Conservation (phyloP, 1,140 invertebrate genomes). For the Conus betulinus region DNA sequence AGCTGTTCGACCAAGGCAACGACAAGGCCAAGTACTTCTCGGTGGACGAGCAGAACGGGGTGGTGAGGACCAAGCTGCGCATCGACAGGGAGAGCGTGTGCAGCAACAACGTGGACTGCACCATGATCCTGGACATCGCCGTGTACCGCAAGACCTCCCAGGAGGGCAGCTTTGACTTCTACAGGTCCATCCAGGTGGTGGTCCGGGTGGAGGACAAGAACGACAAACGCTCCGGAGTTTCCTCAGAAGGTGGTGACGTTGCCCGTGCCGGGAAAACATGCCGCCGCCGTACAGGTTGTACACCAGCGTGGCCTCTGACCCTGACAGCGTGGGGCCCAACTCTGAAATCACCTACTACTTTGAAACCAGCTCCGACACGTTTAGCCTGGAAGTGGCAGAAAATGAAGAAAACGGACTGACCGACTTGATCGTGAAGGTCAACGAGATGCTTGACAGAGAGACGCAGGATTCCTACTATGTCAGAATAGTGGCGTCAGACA, state of each 20-base stretch:
- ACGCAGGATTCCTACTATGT: slow-evolving; percentile 86
- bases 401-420: slow-evolving; percentile 90
- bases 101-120: slow-evolving; percentile 5
- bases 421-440: slow-evolving; percentile 79
- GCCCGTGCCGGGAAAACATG: slow-evolving; percentile 66
- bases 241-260: slow-evolving; percentile 85
- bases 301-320: slow-evolving; percentile 92
- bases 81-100: slow-evolving; percentile 48
- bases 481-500: slow-evolving; percentile 90
- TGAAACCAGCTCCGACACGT: slow-evolving; percentile 87
- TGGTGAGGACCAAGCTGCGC: slow-evolving; percentile 38
- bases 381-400: slow-evolving; percentile 60
- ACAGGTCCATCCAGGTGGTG: neutral
- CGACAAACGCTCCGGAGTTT: slow-evolving; percentile 92
- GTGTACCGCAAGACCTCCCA: slow-evolving; percentile 29
- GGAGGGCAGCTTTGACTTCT: slow-evolving; percentile 1
- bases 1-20: slow-evolving; percentile 36
- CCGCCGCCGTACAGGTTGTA: slow-evolving; percentile 72
- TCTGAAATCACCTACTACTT: slow-evolving; percentile 85
- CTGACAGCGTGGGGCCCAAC: slow-evolving; percentile 85
- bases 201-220: slow-evolving; percentile 52
- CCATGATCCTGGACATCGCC: slow-evolving; percentile 24
- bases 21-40: slow-evolving; percentile 36
- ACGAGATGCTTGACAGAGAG: slow-evolving; percentile 88
- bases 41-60: slow-evolving; percentile 42